Conservation (phyloP, 2,797 vertebrate species). For the Petrocephalus schoutedeni region DNA sequence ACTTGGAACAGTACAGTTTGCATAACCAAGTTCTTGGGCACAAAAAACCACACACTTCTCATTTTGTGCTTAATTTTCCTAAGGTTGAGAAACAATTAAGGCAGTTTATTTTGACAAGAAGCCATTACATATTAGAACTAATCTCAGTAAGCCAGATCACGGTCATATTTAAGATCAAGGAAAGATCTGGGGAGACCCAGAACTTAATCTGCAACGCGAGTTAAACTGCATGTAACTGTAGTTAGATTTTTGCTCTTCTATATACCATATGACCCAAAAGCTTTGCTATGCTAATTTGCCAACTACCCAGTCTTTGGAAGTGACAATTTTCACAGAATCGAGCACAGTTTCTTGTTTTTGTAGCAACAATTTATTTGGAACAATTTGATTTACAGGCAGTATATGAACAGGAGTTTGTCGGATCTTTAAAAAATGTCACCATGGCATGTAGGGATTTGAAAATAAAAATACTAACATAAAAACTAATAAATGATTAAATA, state of each 20-base stretch:
- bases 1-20: background rate
- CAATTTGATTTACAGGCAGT: slow-evolving; percentile 63
- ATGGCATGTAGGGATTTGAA: slow-evolving; percentile 30
- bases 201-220: background rate
- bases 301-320: background rate
- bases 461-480: slow-evolving; percentile 59
- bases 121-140: background rate
- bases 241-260: background rate
- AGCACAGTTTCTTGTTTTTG: slow-evolving; percentile 34
- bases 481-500: slow-evolving; percentile 55
- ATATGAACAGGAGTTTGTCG: slow-evolving; percentile 49
- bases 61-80: background rate
- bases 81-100: background rate
- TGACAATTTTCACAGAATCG: slow-evolving; percentile 20
- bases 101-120: background rate
- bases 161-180: background rate
- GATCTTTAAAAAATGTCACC: slow-evolving; percentile 44
- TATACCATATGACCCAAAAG: background rate
- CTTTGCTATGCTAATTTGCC: background rate
- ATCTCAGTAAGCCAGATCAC: background rate
- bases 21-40: background rate
- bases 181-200: background rate
- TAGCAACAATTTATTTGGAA: slow-evolving; percentile 70
- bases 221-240: no score
- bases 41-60: background rate